A percentile compares a stretch with the other conserved stretches of the same genome.
These are phyloP conservation scores for Sogatella furcifera DNA, from an alignment of 1,140 invertebrate species.

Conservation along the genomic window DNA sequence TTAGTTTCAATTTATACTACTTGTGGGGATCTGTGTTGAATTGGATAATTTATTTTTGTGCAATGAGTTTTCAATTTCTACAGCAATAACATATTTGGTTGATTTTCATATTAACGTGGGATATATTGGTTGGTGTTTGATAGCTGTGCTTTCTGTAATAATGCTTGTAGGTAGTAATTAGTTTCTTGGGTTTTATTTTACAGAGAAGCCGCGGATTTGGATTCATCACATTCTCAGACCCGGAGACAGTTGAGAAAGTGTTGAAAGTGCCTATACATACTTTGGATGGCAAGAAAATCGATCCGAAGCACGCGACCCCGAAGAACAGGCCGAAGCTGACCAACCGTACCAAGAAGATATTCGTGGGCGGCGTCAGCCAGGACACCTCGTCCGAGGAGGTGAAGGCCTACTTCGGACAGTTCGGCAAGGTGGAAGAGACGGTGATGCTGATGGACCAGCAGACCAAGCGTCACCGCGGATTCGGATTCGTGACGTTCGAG, in stretches of 20 bases:
- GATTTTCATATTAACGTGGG: too few species aligned
- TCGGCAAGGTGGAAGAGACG: slow-evolving; percentile 83
- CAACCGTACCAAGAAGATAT: slow-evolving; percentile 84
- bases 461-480: slow-evolving; percentile 80
- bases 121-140: too few species aligned
- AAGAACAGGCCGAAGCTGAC: slow-evolving; percentile 77
- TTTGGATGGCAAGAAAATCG: slow-evolving; percentile 88
- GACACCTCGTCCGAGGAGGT: slow-evolving; percentile 86
- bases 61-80: too few species aligned
- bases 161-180: too few species aligned
- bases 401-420: slow-evolving; percentile 82
- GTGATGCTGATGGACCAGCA: slow-evolving; percentile 93
- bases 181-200: slow-evolving; percentile 30
- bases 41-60: too few species aligned
- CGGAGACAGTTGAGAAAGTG: slow-evolving; percentile 79
- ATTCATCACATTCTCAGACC: slow-evolving; percentile 86
- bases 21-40: too few species aligned
- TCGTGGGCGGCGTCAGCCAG: slow-evolving; percentile 83
- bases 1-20: too few species aligned
- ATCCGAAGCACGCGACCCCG: slow-evolving; percentile 85
- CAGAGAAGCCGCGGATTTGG: slow-evolving; percentile 88
- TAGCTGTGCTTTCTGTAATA: too few species aligned
- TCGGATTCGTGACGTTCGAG: slow-evolving; percentile 87
- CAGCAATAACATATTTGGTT: too few species aligned
- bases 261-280: slow-evolving; percentile 82